Evolutionary conservation across 2,888 invertebrate species (phyloP), one percentile per base, ranked within the genome.

Genomic region (Archips xylosteana): DNA sequence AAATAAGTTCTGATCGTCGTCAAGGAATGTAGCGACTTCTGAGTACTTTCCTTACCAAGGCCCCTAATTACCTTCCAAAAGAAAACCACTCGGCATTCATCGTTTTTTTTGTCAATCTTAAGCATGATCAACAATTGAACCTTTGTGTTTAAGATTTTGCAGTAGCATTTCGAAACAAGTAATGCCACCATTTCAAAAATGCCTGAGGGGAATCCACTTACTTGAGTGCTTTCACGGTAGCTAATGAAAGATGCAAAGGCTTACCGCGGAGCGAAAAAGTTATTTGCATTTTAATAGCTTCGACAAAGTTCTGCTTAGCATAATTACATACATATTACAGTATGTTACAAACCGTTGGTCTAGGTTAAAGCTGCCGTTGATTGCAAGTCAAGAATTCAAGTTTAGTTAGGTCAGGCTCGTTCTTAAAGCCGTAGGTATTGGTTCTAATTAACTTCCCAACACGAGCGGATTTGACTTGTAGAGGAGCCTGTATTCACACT

Each of bases 201-300:
- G 64, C 64, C 49, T 49, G n/a, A 34, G 13, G 64, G 13, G 32
- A 63, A 63, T 8, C 15, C 42, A 42, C 39, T 61, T 64, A 32
- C n/a, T 13, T 34, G 49, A 63, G 47, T 49, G 45, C 12, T 23
- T 65, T 51, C 10, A 65, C 36, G 65, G 65, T 65, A 65, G 34
- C 65, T 36, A 51, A 36, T 36, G 51, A 65, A 65, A 51, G 36
- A 64, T 51, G 23, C 62, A 62, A 23, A 63, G 32, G 2, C 36
- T 47, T 15, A 45, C 49, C 9, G 64, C 65, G 49, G 59, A 42
- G 63, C 49, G 66, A 60, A 60, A 67, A 62, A 71, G 66, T 62
- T 15, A 61, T 61, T 67, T 67, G 71, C 71, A 71, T 71, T 36
- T 66, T 71, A 71, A 71, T 62, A 71, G 66, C 66, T 36, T 54